Conservation (phyloP, 2,888 invertebrate species). For the Crematogaster levior region DNA sequence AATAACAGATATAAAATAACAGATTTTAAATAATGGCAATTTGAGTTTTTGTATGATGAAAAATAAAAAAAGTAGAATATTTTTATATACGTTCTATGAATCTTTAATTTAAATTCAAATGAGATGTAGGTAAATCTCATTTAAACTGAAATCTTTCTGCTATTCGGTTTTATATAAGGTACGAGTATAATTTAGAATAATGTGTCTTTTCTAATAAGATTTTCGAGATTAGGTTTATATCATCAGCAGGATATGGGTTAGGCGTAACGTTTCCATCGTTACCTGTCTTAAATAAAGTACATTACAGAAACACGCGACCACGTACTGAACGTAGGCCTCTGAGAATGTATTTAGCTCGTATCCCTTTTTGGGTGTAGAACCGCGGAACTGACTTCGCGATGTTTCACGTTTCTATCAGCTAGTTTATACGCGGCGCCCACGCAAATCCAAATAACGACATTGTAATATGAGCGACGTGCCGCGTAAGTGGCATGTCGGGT, state of each 20-base stretch:
- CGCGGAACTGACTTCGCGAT: conserved; percentile 36
- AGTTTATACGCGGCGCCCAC: conserved; percentile 30
- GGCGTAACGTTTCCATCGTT: conserved; percentile 19
- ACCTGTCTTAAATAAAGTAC: conserved; percentile 29
- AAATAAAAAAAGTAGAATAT: background rate
- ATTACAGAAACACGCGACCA: background rate
- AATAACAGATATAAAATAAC: background rate
- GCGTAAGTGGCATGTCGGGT: conserved; percentile 31
- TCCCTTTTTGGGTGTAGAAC: conserved; percentile 43
- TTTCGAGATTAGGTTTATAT: conserved; percentile 45
- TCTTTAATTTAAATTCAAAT: background rate
- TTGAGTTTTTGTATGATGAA: background rate
- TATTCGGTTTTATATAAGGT: conserved; percentile 5
- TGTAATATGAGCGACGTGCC: conserved; percentile 40
- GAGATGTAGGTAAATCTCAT: conserved; percentile 5
- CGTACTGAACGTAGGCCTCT: background rate
- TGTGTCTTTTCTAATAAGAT: conserved; percentile 34
- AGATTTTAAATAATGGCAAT: background rate
- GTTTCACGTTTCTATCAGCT: conserved; percentile 49
- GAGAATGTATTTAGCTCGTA: conserved; percentile 23
- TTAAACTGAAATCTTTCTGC: background rate
- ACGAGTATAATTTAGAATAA: conserved; percentile 30
- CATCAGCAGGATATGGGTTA: conserved; percentile 12
- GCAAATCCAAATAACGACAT: conserved; percentile 46
- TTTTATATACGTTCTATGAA: background rate